Evolutionary conservation across 2,113 vertebrate genomes (phyloP).

Genomic region (Tachysurus fulvidraco): DNA sequence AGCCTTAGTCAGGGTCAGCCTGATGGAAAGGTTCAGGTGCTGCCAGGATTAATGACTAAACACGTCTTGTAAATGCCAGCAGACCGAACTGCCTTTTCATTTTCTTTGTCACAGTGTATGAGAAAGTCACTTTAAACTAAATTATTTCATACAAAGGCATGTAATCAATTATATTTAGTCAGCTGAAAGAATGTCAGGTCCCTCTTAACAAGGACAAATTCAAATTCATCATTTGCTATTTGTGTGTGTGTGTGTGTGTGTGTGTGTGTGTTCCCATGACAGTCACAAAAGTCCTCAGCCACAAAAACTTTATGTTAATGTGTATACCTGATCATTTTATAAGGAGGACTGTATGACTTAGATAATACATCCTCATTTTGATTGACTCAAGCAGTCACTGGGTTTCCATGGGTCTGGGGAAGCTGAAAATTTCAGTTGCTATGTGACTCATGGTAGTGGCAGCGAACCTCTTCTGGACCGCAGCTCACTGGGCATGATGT

Average conservation of each 20-base stretch:
- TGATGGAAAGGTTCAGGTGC: conserved; percentile 21
- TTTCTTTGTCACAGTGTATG: conserved; percentile 18
- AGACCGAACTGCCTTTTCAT: conserved; percentile 7
- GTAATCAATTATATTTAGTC: conserved; percentile 2
- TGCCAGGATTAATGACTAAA: conserved; percentile 19
- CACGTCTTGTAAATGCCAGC: conserved; percentile 21
- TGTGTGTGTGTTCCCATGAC: neutral
- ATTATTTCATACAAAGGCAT: neutral
- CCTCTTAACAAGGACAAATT: neutral
- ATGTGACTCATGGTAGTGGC: conserved; percentile 37
- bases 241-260: neutral
- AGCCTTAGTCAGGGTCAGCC: conserved; percentile 15
- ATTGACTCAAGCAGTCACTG: conserved; percentile 18
- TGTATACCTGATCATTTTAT: neutral
- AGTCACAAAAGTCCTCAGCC: neutral
- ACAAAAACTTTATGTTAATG: neutral
- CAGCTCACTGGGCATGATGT: conserved; percentile 37
- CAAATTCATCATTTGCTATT: neutral
- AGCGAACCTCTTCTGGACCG: conserved; percentile 26
- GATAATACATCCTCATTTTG: neutral
- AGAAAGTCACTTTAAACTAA: neutral
- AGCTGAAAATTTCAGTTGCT: conserved; percentile 48
- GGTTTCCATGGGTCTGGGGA: conserved; percentile 32
- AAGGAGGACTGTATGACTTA: conserved; percentile 17
- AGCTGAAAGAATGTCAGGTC: conserved; percentile 5